Conservation (phyloP, 2,888 invertebrate species). For the Eutolmus rufibarbis region DNA sequence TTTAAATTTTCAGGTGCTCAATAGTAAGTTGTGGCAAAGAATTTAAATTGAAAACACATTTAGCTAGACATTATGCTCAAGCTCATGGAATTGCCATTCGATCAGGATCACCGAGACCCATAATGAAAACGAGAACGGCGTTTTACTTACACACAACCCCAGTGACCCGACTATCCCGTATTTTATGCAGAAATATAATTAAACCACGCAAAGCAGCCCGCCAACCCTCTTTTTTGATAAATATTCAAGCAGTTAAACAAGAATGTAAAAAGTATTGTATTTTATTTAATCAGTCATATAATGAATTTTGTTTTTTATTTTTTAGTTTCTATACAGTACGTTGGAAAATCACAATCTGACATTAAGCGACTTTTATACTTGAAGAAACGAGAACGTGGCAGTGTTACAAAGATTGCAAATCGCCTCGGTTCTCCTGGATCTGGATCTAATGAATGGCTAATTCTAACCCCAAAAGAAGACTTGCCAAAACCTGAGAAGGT, state of each 20-base stretch:
- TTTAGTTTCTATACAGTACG: conserved; percentile 68
- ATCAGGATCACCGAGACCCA: conserved; percentile 83
- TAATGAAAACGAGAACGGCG: conserved; percentile 96
- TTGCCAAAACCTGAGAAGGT: conserved; percentile 82
- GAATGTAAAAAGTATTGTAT: conserved; percentile 71
- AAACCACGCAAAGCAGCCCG: conserved; percentile 87
- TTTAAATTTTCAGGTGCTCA: conserved; percentile 76
- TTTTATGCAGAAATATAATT: conserved; percentile 82
- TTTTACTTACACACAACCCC: conserved; percentile 94
- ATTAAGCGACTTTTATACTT: conserved; percentile 67
- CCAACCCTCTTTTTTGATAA: conserved; percentile 82
- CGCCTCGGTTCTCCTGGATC: conserved; percentile 71
- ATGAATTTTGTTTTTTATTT: not conserved
- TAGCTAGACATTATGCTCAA: conserved; percentile 92
- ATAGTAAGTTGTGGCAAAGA: conserved; percentile 93
- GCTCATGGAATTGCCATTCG: conserved; percentile 80
- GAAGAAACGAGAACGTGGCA: conserved; percentile 69
- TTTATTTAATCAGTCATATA: not conserved
- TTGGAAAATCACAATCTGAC: conserved; percentile 65
- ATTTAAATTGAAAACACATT: conserved; percentile 93
- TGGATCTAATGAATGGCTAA: conserved; percentile 66
- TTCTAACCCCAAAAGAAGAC: conserved; percentile 65
- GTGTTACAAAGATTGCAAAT: conserved; percentile 76
- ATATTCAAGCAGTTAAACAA: conserved; percentile 82
- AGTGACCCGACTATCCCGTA: conserved; percentile 86